Base-by-base conservation (phyloP, 2,888 invertebrate genomes). In the Schizotus pectinicornis region DNA sequence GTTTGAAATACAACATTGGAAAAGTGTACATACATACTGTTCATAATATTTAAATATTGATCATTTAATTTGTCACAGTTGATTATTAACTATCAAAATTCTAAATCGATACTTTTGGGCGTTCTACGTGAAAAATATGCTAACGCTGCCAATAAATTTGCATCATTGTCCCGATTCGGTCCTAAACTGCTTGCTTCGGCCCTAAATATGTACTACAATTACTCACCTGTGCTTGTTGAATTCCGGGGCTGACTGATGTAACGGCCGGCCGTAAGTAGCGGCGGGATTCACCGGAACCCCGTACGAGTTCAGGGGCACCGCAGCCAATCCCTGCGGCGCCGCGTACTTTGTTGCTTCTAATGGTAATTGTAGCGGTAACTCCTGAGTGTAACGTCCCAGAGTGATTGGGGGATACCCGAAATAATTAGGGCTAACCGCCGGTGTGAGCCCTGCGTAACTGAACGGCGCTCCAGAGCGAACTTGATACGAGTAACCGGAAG, bases 401-500 rank as follows among this genome's bases (percentile, higher is more conserved):
- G 46, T 51, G 34, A 61, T 38, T 7, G 60, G 53, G 0, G 56
- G 59, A 51, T 59, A 48, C n/a, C 49, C 51, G 38, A 55, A 57
- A 41, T 42, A 45, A 36, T 36, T 48, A 7, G 36, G 48, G 5
- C 45, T 33, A 49, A 32, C 34, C 22, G 12, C 38, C 38, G 33
- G 37, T 35, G 7, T 45, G 52, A 39, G 1, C 37, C 57, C 45
- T 49, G 13, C 47, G 35, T 62, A 64, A 30, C 14, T 48, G n/a
- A 62, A 34, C 22, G 65, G 67, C 7, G 52, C 56, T 35, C 61
- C 58, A 6, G 59, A 63, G 45, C 62, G 41, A 9, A 59, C 49
- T 43, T 64, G 61, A 55, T 63, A 64, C 7, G 62, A 47, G 52
- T 63, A 67, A 36, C 65, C 65, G 32, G 63, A 62, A 12, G 58